phyloP scores from a whole-genome alignment of 1,140 invertebrate genomes.

The Lucilia sericata region DNA sequence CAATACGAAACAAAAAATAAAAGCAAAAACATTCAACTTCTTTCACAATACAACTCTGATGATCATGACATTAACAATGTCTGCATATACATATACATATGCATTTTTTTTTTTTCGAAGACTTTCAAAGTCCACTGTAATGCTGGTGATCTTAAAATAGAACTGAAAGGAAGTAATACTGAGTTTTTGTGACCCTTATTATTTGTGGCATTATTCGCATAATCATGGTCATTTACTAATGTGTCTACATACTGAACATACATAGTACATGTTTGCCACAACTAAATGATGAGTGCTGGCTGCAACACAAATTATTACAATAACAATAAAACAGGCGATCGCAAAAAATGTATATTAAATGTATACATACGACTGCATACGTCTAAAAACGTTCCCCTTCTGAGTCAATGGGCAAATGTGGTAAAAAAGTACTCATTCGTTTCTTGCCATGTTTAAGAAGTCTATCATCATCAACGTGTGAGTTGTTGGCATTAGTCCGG shows the following conservation, averaged over 20 bases:
- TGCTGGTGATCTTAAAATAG: constrained; percentile 37
- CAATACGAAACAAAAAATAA: not conserved
- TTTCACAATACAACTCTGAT: not conserved
- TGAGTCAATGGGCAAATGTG: not conserved
- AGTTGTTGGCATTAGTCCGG: constrained; percentile 23
- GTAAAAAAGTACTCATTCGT: not conserved
- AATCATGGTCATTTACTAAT: constrained; percentile 39
- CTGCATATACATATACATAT: not conserved
- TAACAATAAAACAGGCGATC: not conserved
- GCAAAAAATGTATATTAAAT: not conserved
- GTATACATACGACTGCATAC: not conserved
- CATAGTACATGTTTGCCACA: not conserved
- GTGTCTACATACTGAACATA: not conserved
- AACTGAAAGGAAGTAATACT: constrained; percentile 35
- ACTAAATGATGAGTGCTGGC: not conserved
- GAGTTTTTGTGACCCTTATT: constrained; percentile 29
- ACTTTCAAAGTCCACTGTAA: not conserved
- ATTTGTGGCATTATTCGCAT: constrained; percentile 29
- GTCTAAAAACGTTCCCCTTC: not conserved
- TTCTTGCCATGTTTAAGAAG: not conserved
- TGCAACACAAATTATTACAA: constrained; percentile 8
- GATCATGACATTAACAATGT: constrained; percentile 28
- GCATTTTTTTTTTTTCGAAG: not conserved
- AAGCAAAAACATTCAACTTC: not conserved
- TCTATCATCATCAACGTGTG: constrained; percentile 17